These are phyloP conservation scores for Nemoura dubitans DNA, from an alignment of 2,888 invertebrate species.

Conservation along the genomic window DNA sequence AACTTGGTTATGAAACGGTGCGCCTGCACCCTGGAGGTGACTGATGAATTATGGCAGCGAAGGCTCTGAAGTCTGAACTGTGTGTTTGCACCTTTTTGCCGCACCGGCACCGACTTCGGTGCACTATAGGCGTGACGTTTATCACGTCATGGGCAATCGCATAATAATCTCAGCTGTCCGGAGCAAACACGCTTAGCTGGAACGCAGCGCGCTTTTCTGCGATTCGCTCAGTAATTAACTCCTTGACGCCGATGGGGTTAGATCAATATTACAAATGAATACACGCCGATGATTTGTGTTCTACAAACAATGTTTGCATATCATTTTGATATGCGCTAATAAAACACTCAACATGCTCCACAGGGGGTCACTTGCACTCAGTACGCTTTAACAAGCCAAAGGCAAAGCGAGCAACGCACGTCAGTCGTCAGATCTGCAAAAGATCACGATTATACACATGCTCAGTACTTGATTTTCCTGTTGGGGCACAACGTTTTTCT, in stretches of 20 bases:
- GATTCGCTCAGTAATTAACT: neutral
- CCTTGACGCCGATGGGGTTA: neutral
- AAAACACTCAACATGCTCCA: constrained; percentile 1
- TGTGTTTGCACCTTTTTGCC: neutral
- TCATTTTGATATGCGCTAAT: neutral
- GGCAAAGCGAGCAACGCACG: neutral
- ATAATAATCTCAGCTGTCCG: neutral
- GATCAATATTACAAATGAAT: neutral
- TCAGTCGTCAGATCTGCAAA: neutral
- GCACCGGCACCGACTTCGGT: neutral
- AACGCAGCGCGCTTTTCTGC: too few species aligned
- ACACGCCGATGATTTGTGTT: neutral
- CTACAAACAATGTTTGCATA: neutral
- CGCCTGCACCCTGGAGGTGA: neutral
- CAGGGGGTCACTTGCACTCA: neutral
- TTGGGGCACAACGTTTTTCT: constrained; percentile 32
- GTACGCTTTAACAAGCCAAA: neutral
- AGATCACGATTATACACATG: neutral
- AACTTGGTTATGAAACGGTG: neutral
- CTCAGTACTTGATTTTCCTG: constrained; percentile 39
- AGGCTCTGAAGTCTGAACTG: neutral
- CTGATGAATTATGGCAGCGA: neutral
- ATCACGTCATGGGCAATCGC: neutral
- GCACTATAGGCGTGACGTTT: neutral
- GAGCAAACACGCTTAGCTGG: neutral